Evolutionary conservation across 2,888 invertebrate species (phyloP).

Genomic region (Drosophila neonasuta): DNA sequence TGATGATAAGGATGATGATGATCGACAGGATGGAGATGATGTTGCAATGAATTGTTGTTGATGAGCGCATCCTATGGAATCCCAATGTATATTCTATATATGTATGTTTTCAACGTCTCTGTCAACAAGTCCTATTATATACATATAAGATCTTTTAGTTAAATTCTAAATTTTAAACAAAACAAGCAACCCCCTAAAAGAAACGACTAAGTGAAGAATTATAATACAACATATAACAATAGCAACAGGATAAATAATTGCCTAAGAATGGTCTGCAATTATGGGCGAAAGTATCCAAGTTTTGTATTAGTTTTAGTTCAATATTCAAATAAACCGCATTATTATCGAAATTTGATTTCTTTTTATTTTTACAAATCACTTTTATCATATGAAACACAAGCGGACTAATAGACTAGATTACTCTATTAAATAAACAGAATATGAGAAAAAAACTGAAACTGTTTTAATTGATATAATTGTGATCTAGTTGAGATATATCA

Average conservation of each 20-base stretch:
- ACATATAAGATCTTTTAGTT: conserved; percentile 52
- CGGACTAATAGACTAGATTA: neutral
- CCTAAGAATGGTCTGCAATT: conserved; percentile 34
- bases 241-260: conserved; percentile 36
- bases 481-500: conserved; percentile 10
- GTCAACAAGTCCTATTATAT: conserved; percentile 44
- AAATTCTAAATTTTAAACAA: conserved; percentile 44
- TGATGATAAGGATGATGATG: conserved; percentile 9
- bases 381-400: no score
- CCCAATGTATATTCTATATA: conserved; percentile 17
- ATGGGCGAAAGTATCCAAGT: conserved; percentile 46
- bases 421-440: neutral
- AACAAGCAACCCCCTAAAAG: conserved; percentile 17
- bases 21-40: conserved; percentile 10
- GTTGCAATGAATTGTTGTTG: conserved; percentile 2
- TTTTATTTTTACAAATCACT: neutral
- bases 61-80: conserved; percentile 24
- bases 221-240: conserved; percentile 11
- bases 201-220: conserved; percentile 62
- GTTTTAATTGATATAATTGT: conserved; percentile 18
- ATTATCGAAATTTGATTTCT: conserved; percentile 35
- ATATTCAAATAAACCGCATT: conserved; percentile 60
- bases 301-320: conserved; percentile 60
- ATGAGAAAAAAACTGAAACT: conserved; percentile 2
- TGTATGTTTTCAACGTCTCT: conserved; percentile 34